A percentile compares a stretch with the other conserved stretches of the same genome.
Evolutionary conservation across 2,797 vertebrate genomes (phyloP).

Genomic region (Lutra lutra): DNA sequence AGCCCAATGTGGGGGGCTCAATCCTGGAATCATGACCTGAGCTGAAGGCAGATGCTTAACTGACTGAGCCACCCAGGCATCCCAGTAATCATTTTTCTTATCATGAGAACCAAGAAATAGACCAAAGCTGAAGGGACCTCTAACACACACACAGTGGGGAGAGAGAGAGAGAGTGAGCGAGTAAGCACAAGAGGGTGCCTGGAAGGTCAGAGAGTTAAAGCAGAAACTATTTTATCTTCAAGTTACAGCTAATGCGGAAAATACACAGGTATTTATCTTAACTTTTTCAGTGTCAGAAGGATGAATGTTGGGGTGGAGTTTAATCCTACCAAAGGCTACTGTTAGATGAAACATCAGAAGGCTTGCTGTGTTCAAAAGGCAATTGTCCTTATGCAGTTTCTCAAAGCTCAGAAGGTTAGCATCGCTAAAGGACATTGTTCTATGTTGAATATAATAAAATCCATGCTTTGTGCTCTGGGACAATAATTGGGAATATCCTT

Average conservation of each 20-base stretch:
- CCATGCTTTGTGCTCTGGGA: conserved; percentile 45
- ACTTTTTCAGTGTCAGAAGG: background rate
- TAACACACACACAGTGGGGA: background rate
- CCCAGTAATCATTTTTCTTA: background rate
- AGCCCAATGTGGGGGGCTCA: background rate
- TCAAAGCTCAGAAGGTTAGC: background rate
- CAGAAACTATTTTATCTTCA: background rate
- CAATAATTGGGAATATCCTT: conserved; percentile 51
- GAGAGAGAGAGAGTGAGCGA: no score
- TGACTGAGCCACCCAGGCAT: background rate
- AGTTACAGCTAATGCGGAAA: background rate
- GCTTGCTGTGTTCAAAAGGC: background rate
- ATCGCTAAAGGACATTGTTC: conserved; percentile 21
- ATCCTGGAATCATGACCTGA: background rate
- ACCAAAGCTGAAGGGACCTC: background rate
- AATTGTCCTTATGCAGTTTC: background rate
- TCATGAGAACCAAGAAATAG: background rate
- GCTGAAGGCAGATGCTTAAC: background rate
- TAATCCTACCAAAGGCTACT: background rate
- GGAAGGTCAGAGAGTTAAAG: background rate
- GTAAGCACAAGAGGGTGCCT: fast-evolving
- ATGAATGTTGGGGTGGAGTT: background rate
- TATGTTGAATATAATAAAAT: conserved; percentile 31
- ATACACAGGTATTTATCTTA: background rate
- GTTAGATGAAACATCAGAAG: background rate